Evolutionary conservation across 2,797 vertebrate genomes (phyloP).

Genomic region (Xerus rutilus): DNA sequence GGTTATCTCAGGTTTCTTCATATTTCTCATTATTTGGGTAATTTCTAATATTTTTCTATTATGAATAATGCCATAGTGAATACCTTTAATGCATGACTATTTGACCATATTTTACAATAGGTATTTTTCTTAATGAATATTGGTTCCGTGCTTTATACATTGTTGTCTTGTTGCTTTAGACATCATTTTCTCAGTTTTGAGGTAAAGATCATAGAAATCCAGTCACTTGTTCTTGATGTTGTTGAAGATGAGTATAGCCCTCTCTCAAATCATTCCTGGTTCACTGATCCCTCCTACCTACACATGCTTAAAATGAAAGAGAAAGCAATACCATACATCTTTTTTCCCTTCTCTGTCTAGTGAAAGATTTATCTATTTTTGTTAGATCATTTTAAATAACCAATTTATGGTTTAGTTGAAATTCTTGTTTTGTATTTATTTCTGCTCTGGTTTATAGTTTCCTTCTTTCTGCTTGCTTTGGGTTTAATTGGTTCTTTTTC

Average conservation of each 20-base stretch:
- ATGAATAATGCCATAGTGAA: neutral
- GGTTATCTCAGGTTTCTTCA: neutral
- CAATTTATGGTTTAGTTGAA: neutral
- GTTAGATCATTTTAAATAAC: neutral
- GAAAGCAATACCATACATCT: neutral
- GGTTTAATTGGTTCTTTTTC: conserved; percentile 7
- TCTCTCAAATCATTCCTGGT: neutral
- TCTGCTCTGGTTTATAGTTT: neutral
- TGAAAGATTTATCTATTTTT: neutral
- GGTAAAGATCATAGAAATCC: neutral
- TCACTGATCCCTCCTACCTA: neutral
- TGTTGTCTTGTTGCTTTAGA: neutral
- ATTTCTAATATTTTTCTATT: conserved; percentile 3
- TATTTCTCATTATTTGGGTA: neutral
- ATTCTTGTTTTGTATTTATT: neutral
- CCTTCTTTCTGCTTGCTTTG: neutral
- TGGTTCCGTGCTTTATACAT: neutral
- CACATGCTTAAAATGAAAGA: conserved; percentile 14
- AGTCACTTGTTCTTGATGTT: neutral
- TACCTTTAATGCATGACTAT: neutral
- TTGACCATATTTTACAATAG: neutral
- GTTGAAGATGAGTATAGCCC: neutral
- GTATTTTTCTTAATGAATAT: conserved; percentile 17
- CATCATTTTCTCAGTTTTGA: conserved; percentile 22
- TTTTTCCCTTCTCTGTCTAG: neutral